Percentiles rank a stretch among this genome's conserved stretches.
Conservation (phyloP, 2,888 invertebrate species). For the Drosophila dives region DNA sequence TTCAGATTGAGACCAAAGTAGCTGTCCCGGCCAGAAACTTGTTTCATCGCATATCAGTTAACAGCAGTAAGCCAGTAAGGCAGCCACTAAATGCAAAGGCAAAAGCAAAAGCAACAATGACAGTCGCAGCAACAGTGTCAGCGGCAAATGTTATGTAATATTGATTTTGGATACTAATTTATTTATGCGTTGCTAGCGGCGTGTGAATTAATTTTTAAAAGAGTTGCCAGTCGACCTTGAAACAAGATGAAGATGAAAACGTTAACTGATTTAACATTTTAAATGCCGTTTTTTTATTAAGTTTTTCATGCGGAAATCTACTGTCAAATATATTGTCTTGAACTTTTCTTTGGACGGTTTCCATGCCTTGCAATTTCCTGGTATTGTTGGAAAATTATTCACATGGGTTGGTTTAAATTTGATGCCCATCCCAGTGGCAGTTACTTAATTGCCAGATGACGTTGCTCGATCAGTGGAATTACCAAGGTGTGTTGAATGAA, state of each 20-base stretch:
- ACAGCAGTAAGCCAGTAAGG: slow-evolving; percentile 23
- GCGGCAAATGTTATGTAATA: slow-evolving; percentile 68
- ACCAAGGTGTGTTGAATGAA: slow-evolving; percentile 31
- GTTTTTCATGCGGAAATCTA: slow-evolving; percentile 37
- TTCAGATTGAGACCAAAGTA: slow-evolving; percentile 14
- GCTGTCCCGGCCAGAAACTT: slow-evolving; percentile 47
- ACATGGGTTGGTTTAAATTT: slow-evolving; percentile 3
- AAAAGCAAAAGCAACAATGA: slow-evolving; percentile 14
- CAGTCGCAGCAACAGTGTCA: slow-evolving; percentile 23
- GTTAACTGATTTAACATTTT: neutral
- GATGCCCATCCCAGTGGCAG: slow-evolving; percentile 11
- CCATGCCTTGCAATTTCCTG: slow-evolving; percentile 56
- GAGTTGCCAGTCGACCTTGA: slow-evolving; percentile 63
- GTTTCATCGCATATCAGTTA: slow-evolving; percentile 60
- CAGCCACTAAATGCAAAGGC: slow-evolving; percentile 17
- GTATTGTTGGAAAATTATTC: slow-evolving; percentile 52
- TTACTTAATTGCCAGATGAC: slow-evolving; percentile 62
- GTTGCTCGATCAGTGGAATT: slow-evolving; percentile 39
- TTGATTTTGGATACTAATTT: slow-evolving; percentile 60
- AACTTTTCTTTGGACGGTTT: slow-evolving; percentile 27
- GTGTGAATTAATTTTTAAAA: slow-evolving; percentile 70
- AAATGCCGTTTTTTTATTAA: neutral
- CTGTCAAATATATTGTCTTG: slow-evolving; percentile 21
- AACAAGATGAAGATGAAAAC: slow-evolving; percentile 33
- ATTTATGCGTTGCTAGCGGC: slow-evolving; percentile 31